These are phyloP conservation scores for Pseudopleuronectes americanus DNA, from an alignment of 2,797 vertebrate species.

Conservation along the genomic window DNA sequence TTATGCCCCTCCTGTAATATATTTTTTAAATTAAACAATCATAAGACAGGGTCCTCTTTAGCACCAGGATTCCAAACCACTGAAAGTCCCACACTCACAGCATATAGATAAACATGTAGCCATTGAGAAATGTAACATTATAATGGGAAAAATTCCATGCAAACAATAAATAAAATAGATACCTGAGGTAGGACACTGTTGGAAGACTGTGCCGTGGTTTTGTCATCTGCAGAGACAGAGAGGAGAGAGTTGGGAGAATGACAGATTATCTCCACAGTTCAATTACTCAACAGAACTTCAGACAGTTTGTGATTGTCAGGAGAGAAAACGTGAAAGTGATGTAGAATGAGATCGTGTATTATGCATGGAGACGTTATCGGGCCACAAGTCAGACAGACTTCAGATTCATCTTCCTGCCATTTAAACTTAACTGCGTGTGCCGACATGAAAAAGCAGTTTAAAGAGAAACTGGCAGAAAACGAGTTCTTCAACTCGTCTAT, in stretches of 20 bases:
- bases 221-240: conserved; percentile 71
- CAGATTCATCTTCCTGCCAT: conserved; percentile 38
- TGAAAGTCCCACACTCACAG: no score
- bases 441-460: conserved; percentile 34
- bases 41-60: no score
- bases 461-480: conserved; percentile 15
- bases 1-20: no score
- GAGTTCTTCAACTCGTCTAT: conserved; percentile 27
- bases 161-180: conserved; percentile 8
- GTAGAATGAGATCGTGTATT: conserved; percentile 61
- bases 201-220: conserved; percentile 71
- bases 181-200: conserved; percentile 86
- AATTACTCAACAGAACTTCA: conserved; percentile 22
- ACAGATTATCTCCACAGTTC: not conserved
- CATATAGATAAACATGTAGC: no score
- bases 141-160: not conserved
- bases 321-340: conserved; percentile 45
- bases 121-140: no score
- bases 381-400: conserved; percentile 18
- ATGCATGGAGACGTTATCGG: conserved; percentile 44
- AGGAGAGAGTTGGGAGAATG: not conserved
- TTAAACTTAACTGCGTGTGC: not conserved
- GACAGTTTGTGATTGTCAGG: conserved; percentile 20
- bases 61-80: no score
- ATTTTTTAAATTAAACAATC: no score